Percentiles rank a stretch among this genome's conserved stretches.
Conservation (phyloP, 2,797 vertebrate genomes). For the Odontamblyopus lacepedii region DNA sequence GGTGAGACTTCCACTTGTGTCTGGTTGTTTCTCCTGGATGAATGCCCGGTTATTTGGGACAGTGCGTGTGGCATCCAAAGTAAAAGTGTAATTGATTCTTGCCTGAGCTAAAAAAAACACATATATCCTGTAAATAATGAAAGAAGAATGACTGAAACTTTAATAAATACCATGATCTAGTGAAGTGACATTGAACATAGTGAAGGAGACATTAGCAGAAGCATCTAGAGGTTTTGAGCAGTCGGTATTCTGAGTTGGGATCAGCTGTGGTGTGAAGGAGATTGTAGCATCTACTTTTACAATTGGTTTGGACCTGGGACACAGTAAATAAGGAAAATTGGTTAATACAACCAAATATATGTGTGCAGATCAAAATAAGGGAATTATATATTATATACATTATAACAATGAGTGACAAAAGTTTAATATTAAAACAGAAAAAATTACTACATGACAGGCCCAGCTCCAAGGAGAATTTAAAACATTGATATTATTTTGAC, state of each 20-base stretch:
- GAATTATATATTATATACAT: too few relatives aligned
- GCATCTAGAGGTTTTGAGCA: constrained; percentile 42
- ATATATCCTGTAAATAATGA: background rate
- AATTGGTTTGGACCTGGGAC: constrained; percentile 80
- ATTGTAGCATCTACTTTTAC: constrained; percentile 61
- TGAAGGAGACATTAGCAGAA: constrained; percentile 66
- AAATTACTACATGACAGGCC: too few relatives aligned
- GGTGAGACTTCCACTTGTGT: rapidly evolving
- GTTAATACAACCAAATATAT: too few relatives aligned
- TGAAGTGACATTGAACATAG: constrained; percentile 36
- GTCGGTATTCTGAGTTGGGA: constrained; percentile 59
- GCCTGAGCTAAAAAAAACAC: constrained; percentile 55
- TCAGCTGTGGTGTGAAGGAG: constrained; percentile 51
- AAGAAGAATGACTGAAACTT: background rate
- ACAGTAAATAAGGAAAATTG: background rate
- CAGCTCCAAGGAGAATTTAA: too few relatives aligned
- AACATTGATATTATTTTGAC: too few relatives aligned
- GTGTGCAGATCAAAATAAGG: background rate
- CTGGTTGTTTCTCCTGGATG: constrained; percentile 30
- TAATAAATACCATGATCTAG: background rate
- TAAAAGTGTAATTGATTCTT: constrained; percentile 65
- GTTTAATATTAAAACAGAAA: too few relatives aligned
- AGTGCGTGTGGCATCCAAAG: constrained; percentile 66
- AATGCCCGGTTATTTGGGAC: constrained; percentile 63
- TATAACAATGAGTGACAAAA: too few relatives aligned